Evolutionary conservation across 2,113 vertebrate species (phyloP).

Genomic region (Callaeas wilsoni): DNA sequence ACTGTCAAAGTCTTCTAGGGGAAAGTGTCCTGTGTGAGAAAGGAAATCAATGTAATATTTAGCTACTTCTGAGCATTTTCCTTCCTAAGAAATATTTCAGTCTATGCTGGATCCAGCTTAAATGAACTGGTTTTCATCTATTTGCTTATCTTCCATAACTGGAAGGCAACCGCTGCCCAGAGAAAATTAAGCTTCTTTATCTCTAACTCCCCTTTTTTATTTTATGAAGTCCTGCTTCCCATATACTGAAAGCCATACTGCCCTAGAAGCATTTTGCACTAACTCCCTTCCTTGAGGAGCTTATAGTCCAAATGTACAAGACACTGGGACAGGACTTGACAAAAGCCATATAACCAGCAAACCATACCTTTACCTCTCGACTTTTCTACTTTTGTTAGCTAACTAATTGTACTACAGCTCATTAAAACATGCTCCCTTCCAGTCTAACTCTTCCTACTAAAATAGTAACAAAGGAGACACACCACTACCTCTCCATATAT

Average conservation of each 20-base stretch:
- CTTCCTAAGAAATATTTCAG: background rate
- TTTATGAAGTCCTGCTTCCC: background rate
- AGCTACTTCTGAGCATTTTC: background rate
- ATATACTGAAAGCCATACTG: background rate
- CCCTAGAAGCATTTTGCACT: background rate
- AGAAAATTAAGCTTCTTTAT: background rate
- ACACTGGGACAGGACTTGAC: background rate
- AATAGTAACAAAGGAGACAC: background rate
- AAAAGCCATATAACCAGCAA: background rate
- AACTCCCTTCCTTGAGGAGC: background rate
- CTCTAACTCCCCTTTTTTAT: background rate
- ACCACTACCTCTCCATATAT: background rate
- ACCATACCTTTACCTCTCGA: background rate
- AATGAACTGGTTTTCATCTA: background rate
- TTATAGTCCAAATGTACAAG: background rate
- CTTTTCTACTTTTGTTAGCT: background rate
- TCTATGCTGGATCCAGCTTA: background rate
- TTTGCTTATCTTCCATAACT: background rate
- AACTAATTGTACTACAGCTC: background rate
- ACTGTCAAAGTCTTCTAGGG: background rate
- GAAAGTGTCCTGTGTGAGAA: background rate
- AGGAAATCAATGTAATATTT: background rate
- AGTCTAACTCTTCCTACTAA: background rate
- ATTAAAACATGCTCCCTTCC: background rate
- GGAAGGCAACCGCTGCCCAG: background rate